Evolutionary conservation across 1,140 invertebrate genomes (phyloP).

Genomic region (Delia radicum): DNA sequence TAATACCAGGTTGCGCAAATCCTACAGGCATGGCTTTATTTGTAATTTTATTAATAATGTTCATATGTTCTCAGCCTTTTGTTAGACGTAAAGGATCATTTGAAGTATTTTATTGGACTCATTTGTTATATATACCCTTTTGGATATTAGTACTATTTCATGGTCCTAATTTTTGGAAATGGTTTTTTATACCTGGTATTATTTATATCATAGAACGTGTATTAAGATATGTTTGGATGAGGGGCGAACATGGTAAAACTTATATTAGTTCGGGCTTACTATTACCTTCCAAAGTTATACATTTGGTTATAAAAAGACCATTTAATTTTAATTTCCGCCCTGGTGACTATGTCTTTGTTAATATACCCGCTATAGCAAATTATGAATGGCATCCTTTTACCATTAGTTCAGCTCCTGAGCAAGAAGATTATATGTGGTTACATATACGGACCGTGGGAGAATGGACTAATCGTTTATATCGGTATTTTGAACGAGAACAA

Average conservation of each 20-base stretch:
- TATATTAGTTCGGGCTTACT: constrained; percentile 84
- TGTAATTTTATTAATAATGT: constrained; percentile 75
- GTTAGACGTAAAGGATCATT: constrained; percentile 88
- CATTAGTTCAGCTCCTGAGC: constrained; percentile 92
- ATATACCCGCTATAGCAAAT: constrained; percentile 87
- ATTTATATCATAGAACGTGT: constrained; percentile 78
- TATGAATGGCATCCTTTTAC: constrained; percentile 98
- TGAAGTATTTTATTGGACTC: constrained; percentile 95
- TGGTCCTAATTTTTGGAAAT: constrained; percentile 93
- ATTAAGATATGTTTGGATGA: constrained; percentile 59
- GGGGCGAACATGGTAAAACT: constrained; percentile 73
- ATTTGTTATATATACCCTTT: constrained; percentile 87
- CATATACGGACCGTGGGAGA: constrained; percentile 92
- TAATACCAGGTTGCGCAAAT: constrained; percentile 79
- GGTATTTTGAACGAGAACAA: constrained; percentile 83
- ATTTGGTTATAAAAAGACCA: constrained; percentile 84
- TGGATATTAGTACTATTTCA: constrained; percentile 86
- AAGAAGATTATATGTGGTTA: constrained; percentile 89
- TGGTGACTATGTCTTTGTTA: constrained; percentile 93
- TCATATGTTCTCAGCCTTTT: constrained; percentile 82
- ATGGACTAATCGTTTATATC: constrained; percentile 90
- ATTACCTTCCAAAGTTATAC: constrained; percentile 82
- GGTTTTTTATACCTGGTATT: constrained; percentile 83
- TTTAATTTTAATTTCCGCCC: constrained; percentile 85
- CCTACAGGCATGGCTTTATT: constrained; percentile 81